phyloP scores from a whole-genome alignment of 37 sponge, comb jelly and placozoan genomes.

The Aplysina aerophoba region DNA sequence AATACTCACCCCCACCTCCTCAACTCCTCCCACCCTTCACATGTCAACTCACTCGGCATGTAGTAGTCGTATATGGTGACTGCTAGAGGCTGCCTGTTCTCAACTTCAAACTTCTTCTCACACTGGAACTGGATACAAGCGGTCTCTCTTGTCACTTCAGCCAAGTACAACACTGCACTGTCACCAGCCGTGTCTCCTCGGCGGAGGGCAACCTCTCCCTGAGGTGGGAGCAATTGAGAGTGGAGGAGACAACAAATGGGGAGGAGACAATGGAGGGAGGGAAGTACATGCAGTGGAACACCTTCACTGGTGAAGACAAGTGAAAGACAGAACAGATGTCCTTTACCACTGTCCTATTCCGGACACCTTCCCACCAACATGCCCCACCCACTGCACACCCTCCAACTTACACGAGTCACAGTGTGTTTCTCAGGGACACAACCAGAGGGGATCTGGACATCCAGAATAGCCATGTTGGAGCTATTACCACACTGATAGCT shows the following conservation, averaged over 20 bases:
- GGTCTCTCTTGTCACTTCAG: background rate
- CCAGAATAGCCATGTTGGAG: slow-evolving; percentile 66
- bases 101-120: slow-evolving; percentile 30
- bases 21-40: background rate
- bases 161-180: slow-evolving; percentile 19
- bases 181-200: background rate
- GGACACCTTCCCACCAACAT: too few species aligned
- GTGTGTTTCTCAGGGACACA: background rate
- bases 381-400: too few species aligned
- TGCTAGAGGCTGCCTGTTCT: slow-evolving; percentile 43
- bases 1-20: too few species aligned
- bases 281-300: too few species aligned
- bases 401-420: too few species aligned
- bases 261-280: too few species aligned
- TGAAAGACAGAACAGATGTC: too few species aligned
- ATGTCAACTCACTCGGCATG: slow-evolving; percentile 46
- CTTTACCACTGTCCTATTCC: too few species aligned
- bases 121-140: slow-evolving; percentile 16
- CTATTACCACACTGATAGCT: slow-evolving; percentile 34
- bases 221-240: background rate
- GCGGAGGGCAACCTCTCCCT: background rate
- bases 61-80: slow-evolving; percentile 72
- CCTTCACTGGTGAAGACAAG: too few species aligned
- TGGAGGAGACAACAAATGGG: too few species aligned
- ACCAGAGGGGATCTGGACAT: slow-evolving; percentile 60